Evolutionary conservation across 2,113 vertebrate species (phyloP).

Genomic region (Rhynchomys soricoides): DNA sequence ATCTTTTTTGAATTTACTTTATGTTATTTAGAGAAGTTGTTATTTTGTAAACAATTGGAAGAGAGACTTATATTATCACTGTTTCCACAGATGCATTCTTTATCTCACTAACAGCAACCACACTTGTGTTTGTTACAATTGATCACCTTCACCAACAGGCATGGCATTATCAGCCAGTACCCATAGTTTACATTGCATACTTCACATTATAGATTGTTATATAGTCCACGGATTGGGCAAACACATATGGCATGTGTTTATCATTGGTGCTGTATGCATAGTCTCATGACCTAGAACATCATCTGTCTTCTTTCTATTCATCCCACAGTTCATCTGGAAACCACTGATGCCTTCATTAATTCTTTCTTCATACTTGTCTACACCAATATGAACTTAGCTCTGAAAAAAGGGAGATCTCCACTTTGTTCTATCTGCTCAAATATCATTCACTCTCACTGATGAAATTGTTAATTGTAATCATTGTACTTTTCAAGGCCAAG

Average conservation of each 20-base stretch:
- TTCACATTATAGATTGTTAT: too few relatives aligned
- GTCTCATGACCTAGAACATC: background rate
- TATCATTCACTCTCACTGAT: background rate
- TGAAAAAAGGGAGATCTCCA: background rate
- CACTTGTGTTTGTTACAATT: accelerated
- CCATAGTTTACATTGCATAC: background rate
- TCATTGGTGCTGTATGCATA: too few relatives aligned
- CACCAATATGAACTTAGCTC: background rate
- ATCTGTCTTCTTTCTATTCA: background rate
- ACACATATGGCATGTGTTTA: background rate
- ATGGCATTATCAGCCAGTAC: background rate
- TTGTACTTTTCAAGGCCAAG: background rate
- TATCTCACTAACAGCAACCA: background rate
- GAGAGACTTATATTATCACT: background rate
- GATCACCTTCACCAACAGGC: background rate
- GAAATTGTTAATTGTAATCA: background rate
- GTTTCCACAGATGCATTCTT: background rate
- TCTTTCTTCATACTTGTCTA: background rate
- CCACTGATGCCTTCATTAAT: background rate
- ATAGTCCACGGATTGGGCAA: background rate
- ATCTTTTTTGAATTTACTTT: background rate
- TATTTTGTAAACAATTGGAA: background rate
- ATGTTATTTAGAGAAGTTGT: background rate
- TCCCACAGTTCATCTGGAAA: background rate
- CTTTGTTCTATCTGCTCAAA: background rate